Evolutionary conservation across 2,113 vertebrate species (phyloP).

Genomic region (Anoura caudifer): DNA sequence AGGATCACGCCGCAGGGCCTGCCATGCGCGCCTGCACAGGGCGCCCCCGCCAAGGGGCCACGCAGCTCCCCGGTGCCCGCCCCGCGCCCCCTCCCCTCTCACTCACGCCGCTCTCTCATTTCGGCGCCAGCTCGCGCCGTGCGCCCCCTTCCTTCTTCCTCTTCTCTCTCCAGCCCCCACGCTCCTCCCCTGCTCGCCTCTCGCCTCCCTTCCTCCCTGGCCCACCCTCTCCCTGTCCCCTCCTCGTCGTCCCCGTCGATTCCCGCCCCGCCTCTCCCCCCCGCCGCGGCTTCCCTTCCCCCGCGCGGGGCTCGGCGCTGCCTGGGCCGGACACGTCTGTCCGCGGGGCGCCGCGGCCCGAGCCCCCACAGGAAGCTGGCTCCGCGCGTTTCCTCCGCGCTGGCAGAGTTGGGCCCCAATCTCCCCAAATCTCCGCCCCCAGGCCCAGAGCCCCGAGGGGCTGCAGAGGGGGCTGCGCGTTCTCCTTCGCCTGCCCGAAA

Average conservation of each 20-base stretch:
- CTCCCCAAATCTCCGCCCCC: constrained; percentile 44
- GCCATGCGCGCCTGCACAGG: constrained; percentile 16
- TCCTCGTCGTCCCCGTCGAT: background rate
- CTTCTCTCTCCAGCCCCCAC: constrained; percentile 12
- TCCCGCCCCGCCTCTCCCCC: background rate
- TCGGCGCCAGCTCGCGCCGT: constrained; percentile 26
- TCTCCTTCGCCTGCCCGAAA: constrained; percentile 12
- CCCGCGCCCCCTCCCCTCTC: constrained; percentile 47
- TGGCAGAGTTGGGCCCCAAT: background rate
- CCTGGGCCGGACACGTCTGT: constrained; percentile 69
- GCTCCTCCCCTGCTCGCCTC: constrained; percentile 22
- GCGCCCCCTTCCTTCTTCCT: constrained; percentile 50
- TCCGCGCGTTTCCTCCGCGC: constrained; percentile 55
- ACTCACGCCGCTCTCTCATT: background rate
- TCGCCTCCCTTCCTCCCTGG: background rate
- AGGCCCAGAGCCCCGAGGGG: background rate
- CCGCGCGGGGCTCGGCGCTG: background rate
- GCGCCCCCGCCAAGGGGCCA: background rate
- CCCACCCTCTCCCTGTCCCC: constrained; percentile 60
- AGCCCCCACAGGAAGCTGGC: constrained; percentile 70
- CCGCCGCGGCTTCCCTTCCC: constrained; percentile 32
- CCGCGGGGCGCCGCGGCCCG: constrained; percentile 54
- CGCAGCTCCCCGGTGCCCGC: background rate
- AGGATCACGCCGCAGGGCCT: background rate
- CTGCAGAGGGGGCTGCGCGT: background rate